Evolutionary conservation across 1,140 invertebrate genomes (phyloP), one percentile per base, ranked within the genome.

Genomic region (Steinernema feltiae): DNA sequence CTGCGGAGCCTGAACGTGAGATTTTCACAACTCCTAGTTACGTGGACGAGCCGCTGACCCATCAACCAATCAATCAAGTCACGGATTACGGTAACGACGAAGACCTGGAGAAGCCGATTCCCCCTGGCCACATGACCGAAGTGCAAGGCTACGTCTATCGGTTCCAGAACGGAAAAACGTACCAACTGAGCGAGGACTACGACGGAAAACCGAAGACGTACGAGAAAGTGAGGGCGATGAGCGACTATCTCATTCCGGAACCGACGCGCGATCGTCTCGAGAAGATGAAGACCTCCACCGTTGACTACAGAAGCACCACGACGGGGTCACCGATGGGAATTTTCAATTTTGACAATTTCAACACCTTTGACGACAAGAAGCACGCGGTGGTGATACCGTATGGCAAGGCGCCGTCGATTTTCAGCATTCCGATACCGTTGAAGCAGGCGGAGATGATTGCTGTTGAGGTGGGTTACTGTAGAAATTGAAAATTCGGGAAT

Each of bases 371-470:
- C 12, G 53, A 63, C 24, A 15, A 27, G 3, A 63, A 63, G 24
- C 53, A 15, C n/a, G n/a, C n/a, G 15, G 53, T 63, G 12, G 12
- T 63, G 53, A 63, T 63, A 15, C 53, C 53, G 7, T 27, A 63
- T 63, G 53, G 53, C 15, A 63, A 27, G 53, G 53, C 12, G 24
- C 53, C 53, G 53, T 63, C 53, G 53, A 63, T 63, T 27, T 63
- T 17, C 53, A 63, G 53, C 53, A 63, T 63, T 63, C 53, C 24
- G 7, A 3, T 3, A 27, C 53, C 12, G 12, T 63, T 63, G 24
- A 27, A 27, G 24, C 53, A 63, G 53, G 15, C 24, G 12, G 53
- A 63, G 24, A 63, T 63, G 53, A 63, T 63, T 15, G 53, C 53
- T n/a, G 24, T 63, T 27, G 53, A 63, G 53, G 53, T 63, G n/a